Evolutionary conservation across 2,113 vertebrate species (phyloP).

Genomic region (Thamnaconus septentrionalis): DNA sequence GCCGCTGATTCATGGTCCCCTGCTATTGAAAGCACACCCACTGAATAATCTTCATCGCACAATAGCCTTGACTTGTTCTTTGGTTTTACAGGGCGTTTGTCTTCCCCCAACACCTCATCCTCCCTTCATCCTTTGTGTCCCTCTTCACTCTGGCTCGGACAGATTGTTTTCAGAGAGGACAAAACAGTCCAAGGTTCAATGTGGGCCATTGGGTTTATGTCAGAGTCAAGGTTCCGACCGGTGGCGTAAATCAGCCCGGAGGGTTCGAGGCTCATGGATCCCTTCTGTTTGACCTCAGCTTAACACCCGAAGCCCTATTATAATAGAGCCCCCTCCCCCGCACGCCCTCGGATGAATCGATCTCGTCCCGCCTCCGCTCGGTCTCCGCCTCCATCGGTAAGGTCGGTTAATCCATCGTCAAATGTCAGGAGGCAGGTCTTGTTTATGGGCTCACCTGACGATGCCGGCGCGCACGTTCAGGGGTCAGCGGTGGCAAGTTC

Average conservation of each 20-base stretch:
- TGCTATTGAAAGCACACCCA: background rate
- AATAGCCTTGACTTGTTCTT: background rate
- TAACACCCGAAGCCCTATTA: constrained; percentile 47
- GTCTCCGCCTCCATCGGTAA: constrained; percentile 38
- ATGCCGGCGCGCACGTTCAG: constrained; percentile 39
- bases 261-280: constrained; percentile 32
- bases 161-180: constrained; percentile 24
- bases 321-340: constrained; percentile 14
- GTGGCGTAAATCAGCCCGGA: constrained; percentile 51
- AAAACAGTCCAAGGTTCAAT: constrained; percentile 29
- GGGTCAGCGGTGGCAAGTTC: constrained; percentile 10
- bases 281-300: constrained; percentile 59
- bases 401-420: constrained; percentile 50
- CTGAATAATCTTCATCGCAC: background rate
- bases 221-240: constrained; percentile 54
- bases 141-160: constrained; percentile 29
- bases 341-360: constrained; percentile 31
- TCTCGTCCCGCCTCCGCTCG: constrained; percentile 8
- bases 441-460: constrained; percentile 32
- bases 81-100: background rate
- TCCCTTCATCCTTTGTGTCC: background rate
- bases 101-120: background rate
- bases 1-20: background rate
- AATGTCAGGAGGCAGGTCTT: constrained; percentile 28
- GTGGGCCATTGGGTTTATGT: constrained; percentile 54